Base-by-base conservation (phyloP, 1,140 invertebrate species). In the Pseudomyrmex sp. region DNA sequence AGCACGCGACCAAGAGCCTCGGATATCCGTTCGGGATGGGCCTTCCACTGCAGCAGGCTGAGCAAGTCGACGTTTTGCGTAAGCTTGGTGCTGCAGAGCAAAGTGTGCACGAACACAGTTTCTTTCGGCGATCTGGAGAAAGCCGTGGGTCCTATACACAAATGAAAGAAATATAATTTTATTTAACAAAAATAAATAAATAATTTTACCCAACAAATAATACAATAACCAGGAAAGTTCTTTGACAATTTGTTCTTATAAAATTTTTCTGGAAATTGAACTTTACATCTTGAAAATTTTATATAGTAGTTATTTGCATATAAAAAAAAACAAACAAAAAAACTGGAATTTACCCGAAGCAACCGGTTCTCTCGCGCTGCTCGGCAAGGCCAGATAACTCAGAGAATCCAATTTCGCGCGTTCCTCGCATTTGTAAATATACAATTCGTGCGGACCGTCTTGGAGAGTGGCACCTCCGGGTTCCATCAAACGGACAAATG, bases 371-470 rank as follows among this genome's bases (percentile, higher is more conserved):
- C 95, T 95, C 0, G 95, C 94, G 23, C 96, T 96, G 48, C 96
- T 97, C 0, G 97, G 97, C 59, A 98, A 91, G 0, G 95, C 95
- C 3, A 98, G 93, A 91, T 98, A 98, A 63, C 95, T 96, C 12
- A 95, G 94, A n/a, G 96, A 96, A 82, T 97, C 95, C 44, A 98
- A 94, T 93, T 98, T 98, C 1, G 95, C 91, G 0, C 95, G 94
- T 93, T 99, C 98, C 90, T 98, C 98, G 92, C 98, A 98, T 93
- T 99, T 98, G 92, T 99, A 99, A 50, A 99, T 97, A 91, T 97
- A 98, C 13, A 99, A 94, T 77, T 98, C 97, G 93, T 99, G 98
- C 13, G 95, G 94, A 0, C 98, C 97, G 92, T 99, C 98, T 77
- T 97, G 95, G 3, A 98, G 91, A 0, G 98, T 98, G 2, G 98